Evolutionary conservation across 2,888 invertebrate species (phyloP).

Genomic region (Netelia inedita): DNA sequence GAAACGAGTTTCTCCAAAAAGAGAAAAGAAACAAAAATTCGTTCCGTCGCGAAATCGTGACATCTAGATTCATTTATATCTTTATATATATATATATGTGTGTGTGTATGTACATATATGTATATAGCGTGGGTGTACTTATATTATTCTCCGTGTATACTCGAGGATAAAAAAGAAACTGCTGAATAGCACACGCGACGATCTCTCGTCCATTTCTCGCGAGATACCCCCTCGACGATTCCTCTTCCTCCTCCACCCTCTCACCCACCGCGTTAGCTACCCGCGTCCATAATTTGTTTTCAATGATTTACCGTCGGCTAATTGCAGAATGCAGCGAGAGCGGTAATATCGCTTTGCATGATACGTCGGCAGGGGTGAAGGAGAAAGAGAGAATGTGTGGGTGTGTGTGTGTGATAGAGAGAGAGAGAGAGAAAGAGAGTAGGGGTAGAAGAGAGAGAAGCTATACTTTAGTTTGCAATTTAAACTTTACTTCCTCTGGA

Average conservation of each 20-base stretch:
- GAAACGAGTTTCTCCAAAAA: neutral
- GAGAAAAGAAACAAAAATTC: neutral
- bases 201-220: slow-evolving; percentile 37
- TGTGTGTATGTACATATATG: no score
- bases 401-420: no score
- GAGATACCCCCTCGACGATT: slow-evolving; percentile 34
- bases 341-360: slow-evolving; percentile 74
- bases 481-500: slow-evolving; percentile 85
- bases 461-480: slow-evolving; percentile 85
- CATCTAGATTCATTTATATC: no score
- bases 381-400: slow-evolving; percentile 50
- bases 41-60: no score
- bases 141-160: neutral
- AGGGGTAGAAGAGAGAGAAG: slow-evolving; percentile 76
- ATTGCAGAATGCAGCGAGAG: slow-evolving; percentile 84
- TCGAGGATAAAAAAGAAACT: slow-evolving; percentile 11
- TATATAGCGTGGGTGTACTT: no score
- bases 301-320: slow-evolving; percentile 85
- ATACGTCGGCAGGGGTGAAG: slow-evolving; percentile 52
- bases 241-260: slow-evolving; percentile 48
- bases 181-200: slow-evolving; percentile 51
- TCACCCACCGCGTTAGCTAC: slow-evolving; percentile 53
- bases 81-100: neutral
- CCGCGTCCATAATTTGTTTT: slow-evolving; percentile 84
- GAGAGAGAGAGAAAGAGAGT: neutral